Conservation (phyloP, 2,888 invertebrate species). For the Mythimna loreyi region DNA sequence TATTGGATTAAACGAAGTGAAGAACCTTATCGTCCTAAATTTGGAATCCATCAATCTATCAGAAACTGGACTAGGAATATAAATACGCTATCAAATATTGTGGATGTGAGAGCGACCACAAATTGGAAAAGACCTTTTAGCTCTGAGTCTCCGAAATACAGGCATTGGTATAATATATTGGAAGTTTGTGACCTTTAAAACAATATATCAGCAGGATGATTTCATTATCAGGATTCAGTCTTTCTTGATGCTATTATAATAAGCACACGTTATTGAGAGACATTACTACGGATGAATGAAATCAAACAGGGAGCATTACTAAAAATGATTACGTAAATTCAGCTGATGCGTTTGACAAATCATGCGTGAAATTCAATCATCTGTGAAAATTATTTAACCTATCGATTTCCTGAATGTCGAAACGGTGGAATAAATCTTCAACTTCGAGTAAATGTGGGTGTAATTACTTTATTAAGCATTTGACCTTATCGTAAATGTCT, state of each 20-base stretch:
- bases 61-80: background rate
- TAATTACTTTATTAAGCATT: slow-evolving; percentile 34
- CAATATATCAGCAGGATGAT: background rate
- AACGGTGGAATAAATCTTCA: slow-evolving; percentile 27
- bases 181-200: background rate
- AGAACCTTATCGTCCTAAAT: slow-evolving; percentile 17
- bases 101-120: background rate
- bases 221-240: background rate
- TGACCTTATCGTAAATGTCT: slow-evolving; percentile 19
- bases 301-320: slow-evolving; percentile 13
- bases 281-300: background rate
- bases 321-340: slow-evolving; percentile 59
- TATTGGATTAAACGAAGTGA: slow-evolving; percentile 14
- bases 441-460: slow-evolving; percentile 17
- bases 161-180: background rate
- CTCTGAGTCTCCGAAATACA: slow-evolving; percentile 1
- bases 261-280: background rate
- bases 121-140: background rate
- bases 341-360: slow-evolving; percentile 9
- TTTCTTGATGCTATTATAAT: background rate
- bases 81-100: slow-evolving; percentile 17
- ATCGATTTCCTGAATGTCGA: slow-evolving; percentile 67
- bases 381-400: slow-evolving; percentile 67
- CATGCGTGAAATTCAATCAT: slow-evolving; percentile 55
- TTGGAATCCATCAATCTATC: background rate